Percentiles rank a stretch among this genome's conserved stretches.
These are phyloP conservation scores for Clarias magur DNA, from an alignment of 2,113 vertebrate species.

Conservation along the genomic window DNA sequence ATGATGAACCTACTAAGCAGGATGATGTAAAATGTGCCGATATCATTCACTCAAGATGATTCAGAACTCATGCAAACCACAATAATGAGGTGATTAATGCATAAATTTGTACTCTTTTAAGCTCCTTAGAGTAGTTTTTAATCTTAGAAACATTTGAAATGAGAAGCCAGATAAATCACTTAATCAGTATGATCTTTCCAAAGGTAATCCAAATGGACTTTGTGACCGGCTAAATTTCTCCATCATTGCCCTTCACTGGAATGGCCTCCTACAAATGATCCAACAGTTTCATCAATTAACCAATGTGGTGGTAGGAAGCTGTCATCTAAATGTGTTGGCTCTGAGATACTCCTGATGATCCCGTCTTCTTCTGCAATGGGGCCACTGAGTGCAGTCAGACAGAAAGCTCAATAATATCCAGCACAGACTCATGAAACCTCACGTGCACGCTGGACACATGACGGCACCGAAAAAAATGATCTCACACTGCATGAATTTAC, in stretches of 20 bases:
- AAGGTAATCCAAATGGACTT: constrained; percentile 23
- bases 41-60: neutral
- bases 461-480: neutral
- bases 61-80: neutral
- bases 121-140: no score
- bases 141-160: neutral
- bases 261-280: constrained; percentile 51
- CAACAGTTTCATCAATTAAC: constrained; percentile 55
- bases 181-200: constrained; percentile 20
- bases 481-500: constrained; percentile 65
- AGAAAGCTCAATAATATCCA: constrained; percentile 15
- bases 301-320: constrained; percentile 28
- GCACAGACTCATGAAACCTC: constrained; percentile 23
- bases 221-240: constrained; percentile 24
- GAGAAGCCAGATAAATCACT: constrained; percentile 11
- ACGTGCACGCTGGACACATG: constrained; percentile 51
- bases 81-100: neutral
- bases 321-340: constrained; percentile 52
- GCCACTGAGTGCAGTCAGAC: constrained; percentile 20
- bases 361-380: constrained; percentile 38
- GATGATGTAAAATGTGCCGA: neutral
- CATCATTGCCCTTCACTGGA: constrained; percentile 44
- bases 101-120: no score
- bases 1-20: neutral
- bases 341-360: constrained; percentile 43